Evolutionary conservation across 2,113 vertebrate genomes (phyloP).

Genomic region (Mormoops blainvillei): DNA sequence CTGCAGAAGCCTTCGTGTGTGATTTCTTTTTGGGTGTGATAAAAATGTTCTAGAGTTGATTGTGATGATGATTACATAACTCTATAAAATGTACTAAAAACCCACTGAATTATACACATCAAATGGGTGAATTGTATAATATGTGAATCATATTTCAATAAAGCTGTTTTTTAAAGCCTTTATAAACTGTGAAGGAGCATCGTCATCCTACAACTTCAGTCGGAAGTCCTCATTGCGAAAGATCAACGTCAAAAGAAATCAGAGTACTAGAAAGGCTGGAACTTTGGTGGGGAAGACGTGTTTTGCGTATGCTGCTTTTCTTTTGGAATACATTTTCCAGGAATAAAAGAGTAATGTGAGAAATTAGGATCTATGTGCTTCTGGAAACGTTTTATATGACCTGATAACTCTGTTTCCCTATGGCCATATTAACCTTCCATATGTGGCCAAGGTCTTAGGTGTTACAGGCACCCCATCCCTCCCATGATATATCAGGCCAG

Average conservation of each 20-base stretch:
- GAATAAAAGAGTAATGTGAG: not conserved
- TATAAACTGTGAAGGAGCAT: not conserved
- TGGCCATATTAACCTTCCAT: not conserved
- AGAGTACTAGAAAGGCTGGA: not conserved
- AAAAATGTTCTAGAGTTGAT: not conserved
- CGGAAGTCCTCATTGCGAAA: not conserved
- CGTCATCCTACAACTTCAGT: not conserved
- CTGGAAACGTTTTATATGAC: not conserved
- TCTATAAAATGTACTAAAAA: not conserved
- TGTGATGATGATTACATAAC: no score
- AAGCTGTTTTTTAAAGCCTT: not conserved
- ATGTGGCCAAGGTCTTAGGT: not conserved
- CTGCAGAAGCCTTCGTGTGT: not conserved
- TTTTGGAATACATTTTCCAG: not conserved
- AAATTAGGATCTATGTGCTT: not conserved
- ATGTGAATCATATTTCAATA: not conserved
- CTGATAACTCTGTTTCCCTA: not conserved
- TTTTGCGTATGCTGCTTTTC: not conserved
- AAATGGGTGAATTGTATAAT: not conserved
- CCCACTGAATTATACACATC: not conserved
- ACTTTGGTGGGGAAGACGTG: not conserved
- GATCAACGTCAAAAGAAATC: rapidly evolving
- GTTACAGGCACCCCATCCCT: not conserved
- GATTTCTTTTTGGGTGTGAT: not conserved
- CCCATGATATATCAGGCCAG: not conserved